A percentile compares a stretch with the other conserved stretches of the same genome.
Conservation (phyloP, 2,888 invertebrate genomes). For the Ichneumoninae sp. region DNA sequence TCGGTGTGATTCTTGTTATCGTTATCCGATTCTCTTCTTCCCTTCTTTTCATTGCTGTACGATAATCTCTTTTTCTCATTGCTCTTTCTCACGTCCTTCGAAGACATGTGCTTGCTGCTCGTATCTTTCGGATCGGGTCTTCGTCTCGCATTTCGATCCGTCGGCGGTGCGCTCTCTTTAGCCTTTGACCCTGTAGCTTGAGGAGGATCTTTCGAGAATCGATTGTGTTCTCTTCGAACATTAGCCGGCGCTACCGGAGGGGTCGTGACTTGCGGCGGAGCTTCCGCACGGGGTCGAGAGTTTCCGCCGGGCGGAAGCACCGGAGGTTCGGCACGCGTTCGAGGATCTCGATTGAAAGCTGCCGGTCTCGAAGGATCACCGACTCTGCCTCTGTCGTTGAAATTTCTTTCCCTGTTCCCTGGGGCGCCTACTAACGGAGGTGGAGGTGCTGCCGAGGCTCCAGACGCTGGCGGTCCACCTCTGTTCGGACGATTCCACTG, state of each 20-base stretch:
- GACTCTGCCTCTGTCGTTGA: constrained; percentile 70
- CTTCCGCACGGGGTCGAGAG: constrained; percentile 71
- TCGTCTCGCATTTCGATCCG: constrained; percentile 74
- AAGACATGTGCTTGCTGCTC: constrained; percentile 34
- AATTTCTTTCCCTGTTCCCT: constrained; percentile 35
- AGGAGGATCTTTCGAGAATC: constrained; percentile 73
- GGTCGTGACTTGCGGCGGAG: constrained; percentile 44
- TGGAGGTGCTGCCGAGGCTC: constrained; percentile 57
- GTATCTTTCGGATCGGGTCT: constrained; percentile 65
- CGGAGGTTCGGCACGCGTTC: constrained; percentile 37
- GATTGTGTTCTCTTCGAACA: constrained; percentile 72
- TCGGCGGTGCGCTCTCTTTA: constrained; percentile 52
- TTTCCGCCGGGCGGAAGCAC: not conserved
- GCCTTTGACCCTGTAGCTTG: constrained; percentile 32
- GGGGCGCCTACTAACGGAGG: not conserved
- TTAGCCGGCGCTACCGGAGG: constrained; percentile 15
- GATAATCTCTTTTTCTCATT: constrained; percentile 56
- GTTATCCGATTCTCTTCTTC: constrained; percentile 68
- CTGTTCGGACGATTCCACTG: constrained; percentile 65
- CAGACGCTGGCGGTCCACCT: constrained; percentile 51
- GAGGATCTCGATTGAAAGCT: constrained; percentile 63
- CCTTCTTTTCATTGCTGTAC: constrained; percentile 53
- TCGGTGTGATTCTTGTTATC: constrained; percentile 68
- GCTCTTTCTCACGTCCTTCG: constrained; percentile 52
- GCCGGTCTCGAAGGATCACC: constrained; percentile 66